Base-by-base conservation (phyloP, 2,888 invertebrate genomes). In the Prosopocoilus inquinatus region DNA sequence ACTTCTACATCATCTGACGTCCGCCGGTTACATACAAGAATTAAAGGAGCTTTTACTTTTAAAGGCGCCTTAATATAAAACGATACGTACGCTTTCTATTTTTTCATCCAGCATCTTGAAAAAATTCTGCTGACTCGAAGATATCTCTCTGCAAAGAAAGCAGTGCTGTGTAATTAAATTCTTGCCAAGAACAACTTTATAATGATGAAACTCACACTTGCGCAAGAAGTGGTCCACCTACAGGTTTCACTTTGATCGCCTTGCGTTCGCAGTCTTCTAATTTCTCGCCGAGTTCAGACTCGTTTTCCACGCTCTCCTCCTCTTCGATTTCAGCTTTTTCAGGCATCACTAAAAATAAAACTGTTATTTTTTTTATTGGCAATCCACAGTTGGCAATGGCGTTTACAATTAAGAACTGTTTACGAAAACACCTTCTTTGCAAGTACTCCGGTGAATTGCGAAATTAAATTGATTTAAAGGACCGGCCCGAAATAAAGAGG, bases 21-120 rank as follows among this genome's bases (percentile, higher is more conserved):
- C n/a, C n/a, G n/a, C n/a, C n/a, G n/a, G n/a, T n/a, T n/a, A n/a
- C n/a, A n/a, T n/a, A n/a, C n/a, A n/a, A n/a, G n/a, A n/a, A n/a
- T n/a, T n/a, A n/a, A n/a, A n/a, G n/a, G n/a, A n/a, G n/a, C n/a
- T n/a, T n/a, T n/a, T n/a, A n/a, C n/a, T n/a, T n/a, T n/a, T n/a
- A n/a, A n/a, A n/a, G n/a, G n/a, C n/a, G n/a, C n/a, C n/a, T n/a
- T n/a, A n/a, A n/a, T n/a, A n/a, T n/a, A n/a, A n/a, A n/a, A n/a
- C n/a, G n/a, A 34, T 62, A 78, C 83, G 82, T 80, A 93, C 93
- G 79, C 87, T 89, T 77, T 92, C 91, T 72, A 94, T 94, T 81
- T 92, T 94, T 69, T 92, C 91, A 75, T 94, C 94, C 67, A 94
- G 82, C 91, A 93, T 91, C 76, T 87, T 90, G 81, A 95, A 95